Percentiles rank a stretch among this genome's conserved stretches.
Evolutionary conservation across 2,113 vertebrate genomes (phyloP).

Genomic region (Manacus vitellinus): DNA sequence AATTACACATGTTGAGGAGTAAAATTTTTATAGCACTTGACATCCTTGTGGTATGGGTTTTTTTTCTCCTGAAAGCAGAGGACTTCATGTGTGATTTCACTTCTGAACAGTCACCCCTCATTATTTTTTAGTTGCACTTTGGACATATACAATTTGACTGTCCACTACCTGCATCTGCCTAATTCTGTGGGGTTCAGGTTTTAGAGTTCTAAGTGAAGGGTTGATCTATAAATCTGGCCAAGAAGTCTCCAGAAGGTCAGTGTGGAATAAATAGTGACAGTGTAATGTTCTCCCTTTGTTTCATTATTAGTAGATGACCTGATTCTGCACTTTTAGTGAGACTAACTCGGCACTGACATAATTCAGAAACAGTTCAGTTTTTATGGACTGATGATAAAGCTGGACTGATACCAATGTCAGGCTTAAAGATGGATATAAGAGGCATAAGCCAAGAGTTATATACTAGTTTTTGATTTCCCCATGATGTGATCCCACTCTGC

Average conservation of each 20-base stretch:
- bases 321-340: slow-evolving; percentile 15
- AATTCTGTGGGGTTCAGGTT: background rate
- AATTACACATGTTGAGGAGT: background rate
- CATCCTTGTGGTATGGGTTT: background rate
- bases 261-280: background rate
- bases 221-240: background rate
- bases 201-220: background rate
- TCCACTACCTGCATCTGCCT: rapidly evolving
- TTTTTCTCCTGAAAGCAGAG: background rate
- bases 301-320: background rate
- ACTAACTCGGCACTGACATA: background rate
- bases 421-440: background rate
- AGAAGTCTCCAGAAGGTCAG: background rate
- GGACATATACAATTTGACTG: background rate
- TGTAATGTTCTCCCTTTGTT: background rate
- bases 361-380: background rate
- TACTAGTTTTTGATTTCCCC: background rate
- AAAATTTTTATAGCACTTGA: background rate
- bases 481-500: background rate
- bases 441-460: background rate
- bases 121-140: background rate
- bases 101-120: background rate
- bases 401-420: background rate
- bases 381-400: background rate
- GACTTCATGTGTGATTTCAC: background rate